Evolutionary conservation across 2,113 vertebrate species (phyloP).

Genomic region (Arenaria interpres): DNA sequence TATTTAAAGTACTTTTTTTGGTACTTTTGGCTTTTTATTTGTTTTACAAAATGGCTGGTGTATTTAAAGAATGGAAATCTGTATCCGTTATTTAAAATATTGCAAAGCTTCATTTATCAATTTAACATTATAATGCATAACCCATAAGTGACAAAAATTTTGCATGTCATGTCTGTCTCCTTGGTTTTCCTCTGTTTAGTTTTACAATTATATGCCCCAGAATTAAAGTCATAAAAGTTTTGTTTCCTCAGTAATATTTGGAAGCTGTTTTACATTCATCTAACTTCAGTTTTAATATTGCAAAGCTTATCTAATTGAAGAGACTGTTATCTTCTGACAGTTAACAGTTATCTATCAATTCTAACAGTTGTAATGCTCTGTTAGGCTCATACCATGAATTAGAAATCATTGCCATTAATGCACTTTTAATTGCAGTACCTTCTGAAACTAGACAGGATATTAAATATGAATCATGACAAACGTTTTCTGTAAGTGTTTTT

Average conservation of each 20-base stretch:
- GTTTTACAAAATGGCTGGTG: neutral
- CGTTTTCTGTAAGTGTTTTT: slow-evolving; percentile 12
- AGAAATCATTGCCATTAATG: slow-evolving; percentile 28
- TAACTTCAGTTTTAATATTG: neutral
- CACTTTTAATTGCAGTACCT: slow-evolving; percentile 20
- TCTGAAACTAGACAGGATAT: neutral
- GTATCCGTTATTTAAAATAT: neutral
- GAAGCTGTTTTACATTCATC: neutral
- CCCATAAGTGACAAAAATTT: neutral
- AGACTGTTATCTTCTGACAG: neutral
- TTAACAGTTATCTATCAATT: neutral
- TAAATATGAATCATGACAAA: slow-evolving; percentile 25
- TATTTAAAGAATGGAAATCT: neutral
- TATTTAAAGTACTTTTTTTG: neutral
- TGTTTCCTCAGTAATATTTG: neutral
- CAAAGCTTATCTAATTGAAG: neutral
- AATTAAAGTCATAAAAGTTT: neutral
- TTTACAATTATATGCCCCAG: neutral
- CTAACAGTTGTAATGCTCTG: neutral
- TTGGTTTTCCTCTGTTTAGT: neutral
- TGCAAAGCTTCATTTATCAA: neutral
- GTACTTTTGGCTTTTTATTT: neutral
- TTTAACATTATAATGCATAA: fast-evolving
- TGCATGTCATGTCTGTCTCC: neutral
- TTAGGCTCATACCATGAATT: neutral